Evolutionary conservation across 2,113 vertebrate species (phyloP), one percentile per base, ranked within the genome.

Genomic region (Sciurus niger): DNA sequence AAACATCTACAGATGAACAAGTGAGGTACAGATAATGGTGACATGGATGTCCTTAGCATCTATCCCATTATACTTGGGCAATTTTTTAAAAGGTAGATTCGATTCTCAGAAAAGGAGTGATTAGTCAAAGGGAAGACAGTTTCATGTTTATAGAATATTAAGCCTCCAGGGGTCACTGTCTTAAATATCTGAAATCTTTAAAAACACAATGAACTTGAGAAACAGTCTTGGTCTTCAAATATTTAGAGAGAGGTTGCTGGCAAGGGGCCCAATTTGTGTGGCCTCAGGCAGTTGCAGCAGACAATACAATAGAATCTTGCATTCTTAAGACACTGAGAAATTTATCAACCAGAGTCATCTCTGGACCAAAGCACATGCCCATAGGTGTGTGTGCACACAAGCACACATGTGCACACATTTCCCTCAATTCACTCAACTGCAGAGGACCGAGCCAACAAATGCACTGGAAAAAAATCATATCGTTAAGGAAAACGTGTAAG

Each of bases 231-330:
- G 12, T 5, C 12, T 51, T 4, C 32, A 37, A 17, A 43, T 8
- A 22, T 8, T 77, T 28, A 16, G 17, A 28, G 55, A 34, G 16
- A 2, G 4, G 32, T 1, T 3, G 4, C 4, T n/a, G 18, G 11
- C 8, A 9, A 60, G n/a, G 11, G 25, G 6, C 18, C 37, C 74
- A 1, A 0, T 17, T 37, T 60, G 8, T 0, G 58, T 20, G 7
- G 89, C 58, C 43, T 10, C 0, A 8, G 60, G 85, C 80, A 73
- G 30, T 9, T 55, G 73, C 37, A 4, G 0, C 65, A 84, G 34
- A 43, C 28, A n/a, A 68, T 0, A 3, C 16, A 83, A 84, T 30
- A 65, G 46, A 65, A 22, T 85, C 53, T 7, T 24, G 18, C 14
- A 34, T 2, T 14, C 11, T 13, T n/a, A 18, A 46, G 63, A 68